Evolutionary conservation across 2,888 invertebrate species (phyloP), one percentile per base, ranked within the genome.

Genomic region (Pegoplata infirma): DNA sequence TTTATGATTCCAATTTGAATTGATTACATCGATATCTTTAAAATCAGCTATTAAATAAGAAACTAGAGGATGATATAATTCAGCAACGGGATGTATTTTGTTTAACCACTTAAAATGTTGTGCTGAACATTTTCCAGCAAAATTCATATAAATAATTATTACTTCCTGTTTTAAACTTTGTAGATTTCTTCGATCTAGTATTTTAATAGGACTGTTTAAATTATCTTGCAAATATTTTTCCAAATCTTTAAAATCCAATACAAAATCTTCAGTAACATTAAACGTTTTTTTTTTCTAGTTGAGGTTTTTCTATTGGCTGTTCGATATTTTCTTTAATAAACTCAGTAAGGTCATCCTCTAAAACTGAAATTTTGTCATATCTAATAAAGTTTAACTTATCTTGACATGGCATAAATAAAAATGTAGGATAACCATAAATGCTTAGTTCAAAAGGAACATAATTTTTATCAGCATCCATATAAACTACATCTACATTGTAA

Each of bases 401-500:
- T 3, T 12, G 5, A 5, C 8, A 32, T 1, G 58, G 68, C 5
- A 83, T 28, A 5, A 73, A 63, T n/a, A 77, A 74, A 5, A 82
- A 44, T 5, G 66, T 58, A 0, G 79, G 81, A 8, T 68, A 32
- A 0, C 63, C 51, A 19, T 64, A 19, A 6, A 77, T 36, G n/a
- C 10, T 16, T 5, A 78, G 81, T 47, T 82, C 78, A 32, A 81
- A 76, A 3, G 80, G 80, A 4, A 77, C 32, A 46, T 61, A n/a
- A 47, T 78, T 78, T 4, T 1, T 14, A 6, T 78, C 68, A 5
- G 80, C 36, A 49, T 82, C 75, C 68, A 83, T 81, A 56, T 80
- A 82, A 5, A 63, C 69, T 25, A 84, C 55, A 2, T 67, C 64
- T 3, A 84, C 51, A 25, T 69, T 55, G 16, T 82, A 81, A n/a